A percentile compares a stretch with the other conserved stretches of the same genome.
phyloP scores from a whole-genome alignment of 2,888 invertebrate genomes.

The Portevinia maculata region DNA sequence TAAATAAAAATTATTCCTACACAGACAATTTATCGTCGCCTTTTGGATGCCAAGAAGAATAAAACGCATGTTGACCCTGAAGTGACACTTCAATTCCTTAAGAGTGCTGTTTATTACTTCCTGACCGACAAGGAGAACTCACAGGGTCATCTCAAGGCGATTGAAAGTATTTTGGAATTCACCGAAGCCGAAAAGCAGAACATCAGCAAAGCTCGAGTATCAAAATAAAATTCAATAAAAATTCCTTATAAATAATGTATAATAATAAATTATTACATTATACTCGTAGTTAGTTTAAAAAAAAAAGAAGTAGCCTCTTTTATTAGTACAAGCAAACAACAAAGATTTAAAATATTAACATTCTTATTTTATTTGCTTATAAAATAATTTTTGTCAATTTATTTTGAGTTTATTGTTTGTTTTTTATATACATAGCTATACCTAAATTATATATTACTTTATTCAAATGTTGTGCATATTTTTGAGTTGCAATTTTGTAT shows the following conservation, averaged over 20 bases:
- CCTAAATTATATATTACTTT: conserved; percentile 58
- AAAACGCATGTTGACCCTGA: conserved; percentile 93
- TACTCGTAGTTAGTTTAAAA: conserved; percentile 40
- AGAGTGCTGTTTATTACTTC: conserved; percentile 96
- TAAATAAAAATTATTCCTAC: conserved; percentile 36
- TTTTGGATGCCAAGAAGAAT: conserved; percentile 90
- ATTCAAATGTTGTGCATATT: conserved; percentile 1
- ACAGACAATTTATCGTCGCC: conserved; percentile 93
- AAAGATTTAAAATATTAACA: conserved; percentile 77
- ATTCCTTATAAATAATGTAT: conserved; percentile 30
- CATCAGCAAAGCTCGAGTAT: conserved; percentile 88
- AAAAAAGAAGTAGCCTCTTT: conserved; percentile 60
- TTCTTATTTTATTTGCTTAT: conserved; percentile 78
- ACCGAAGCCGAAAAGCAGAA: conserved; percentile 91
- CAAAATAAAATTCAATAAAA: conserved; percentile 77
- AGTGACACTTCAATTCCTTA: conserved; percentile 94
- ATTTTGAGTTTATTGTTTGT: conserved; percentile 48
- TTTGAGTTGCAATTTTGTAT: conserved; percentile 18
- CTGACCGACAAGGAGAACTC: conserved; percentile 94
- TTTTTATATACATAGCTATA: conserved; percentile 20
- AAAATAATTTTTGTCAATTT: conserved; percentile 78
- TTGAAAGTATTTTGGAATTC: conserved; percentile 95
- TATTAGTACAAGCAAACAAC: conserved; percentile 49
- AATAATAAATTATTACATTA: conserved; percentile 19
- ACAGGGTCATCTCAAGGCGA: conserved; percentile 92